These are phyloP conservation scores for Bemisia tabaci DNA, from an alignment of 1,140 invertebrate species.

Conservation along the genomic window DNA sequence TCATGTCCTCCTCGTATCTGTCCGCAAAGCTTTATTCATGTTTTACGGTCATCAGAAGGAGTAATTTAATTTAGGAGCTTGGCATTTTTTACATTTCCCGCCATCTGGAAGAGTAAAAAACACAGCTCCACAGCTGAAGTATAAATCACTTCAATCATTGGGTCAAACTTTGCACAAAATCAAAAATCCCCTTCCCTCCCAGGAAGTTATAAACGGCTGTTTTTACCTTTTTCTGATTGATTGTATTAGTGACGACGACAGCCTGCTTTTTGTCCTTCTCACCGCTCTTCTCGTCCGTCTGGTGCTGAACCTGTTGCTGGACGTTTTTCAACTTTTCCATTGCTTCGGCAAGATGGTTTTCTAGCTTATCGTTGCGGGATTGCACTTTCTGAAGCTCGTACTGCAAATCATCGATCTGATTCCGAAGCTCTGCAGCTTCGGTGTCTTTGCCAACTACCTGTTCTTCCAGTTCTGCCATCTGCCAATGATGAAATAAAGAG, in stretches of 20 bases:
- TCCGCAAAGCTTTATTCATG: too few relatives aligned
- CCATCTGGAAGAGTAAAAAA: conserved; percentile 8
- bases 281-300: conserved; percentile 21
- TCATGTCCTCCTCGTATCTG: too few relatives aligned
- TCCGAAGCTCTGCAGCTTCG: conserved; percentile 83
- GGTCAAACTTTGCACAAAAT: too few relatives aligned
- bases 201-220: too few relatives aligned
- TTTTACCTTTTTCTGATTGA: conserved; percentile 45
- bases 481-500: neutral
- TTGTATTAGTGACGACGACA: conserved; percentile 36
- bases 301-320: conserved; percentile 48
- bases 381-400: conserved; percentile 84
- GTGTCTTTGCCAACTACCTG: conserved; percentile 82
- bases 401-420: conserved; percentile 90
- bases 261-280: conserved; percentile 36
- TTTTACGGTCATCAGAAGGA: too few relatives aligned
- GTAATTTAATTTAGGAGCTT: too few relatives aligned
- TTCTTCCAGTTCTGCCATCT: conserved; percentile 83
- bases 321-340: conserved; percentile 78
- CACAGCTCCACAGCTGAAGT: too few relatives aligned
- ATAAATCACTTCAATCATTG: too few relatives aligned
- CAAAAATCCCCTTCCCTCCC: too few relatives aligned
- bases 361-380: conserved; percentile 77
- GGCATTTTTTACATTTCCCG: too few relatives aligned
- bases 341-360: conserved; percentile 75